Conservation (phyloP, 2,888 invertebrate species). For the Drosophila conformis region DNA sequence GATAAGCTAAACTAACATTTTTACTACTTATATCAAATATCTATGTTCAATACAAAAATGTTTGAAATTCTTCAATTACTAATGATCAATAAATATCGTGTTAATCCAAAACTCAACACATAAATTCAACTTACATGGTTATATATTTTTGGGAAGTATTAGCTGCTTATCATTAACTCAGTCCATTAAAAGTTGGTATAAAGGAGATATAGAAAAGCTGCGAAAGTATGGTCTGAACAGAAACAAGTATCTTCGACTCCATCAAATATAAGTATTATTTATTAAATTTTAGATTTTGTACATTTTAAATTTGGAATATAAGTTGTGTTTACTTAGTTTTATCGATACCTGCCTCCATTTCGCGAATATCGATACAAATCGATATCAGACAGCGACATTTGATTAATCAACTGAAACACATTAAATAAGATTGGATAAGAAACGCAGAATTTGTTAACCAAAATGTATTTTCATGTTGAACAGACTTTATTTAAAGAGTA, state of each 20-base stretch:
- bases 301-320: background rate
- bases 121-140: background rate
- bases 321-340: background rate
- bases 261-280: background rate
- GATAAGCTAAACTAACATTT: slow-evolving; percentile 32
- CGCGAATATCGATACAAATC: background rate
- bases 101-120: background rate
- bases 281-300: too few relatives aligned
- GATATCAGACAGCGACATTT: background rate
- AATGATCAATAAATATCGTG: background rate
- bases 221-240: background rate
- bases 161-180: background rate
- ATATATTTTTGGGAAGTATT: background rate
- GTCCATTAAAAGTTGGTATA: background rate
- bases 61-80: background rate
- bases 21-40: background rate
- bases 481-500: too few relatives aligned
- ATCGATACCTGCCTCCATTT: background rate
- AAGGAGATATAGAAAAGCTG: background rate
- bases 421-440: background rate
- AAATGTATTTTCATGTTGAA: background rate
- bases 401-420: background rate
- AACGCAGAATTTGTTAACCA: accelerated
- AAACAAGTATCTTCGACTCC: background rate
- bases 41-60: background rate